Percentiles rank a stretch among this genome's conserved stretches.
These are phyloP conservation scores for Pseudoatta argentina DNA, from an alignment of 1,140 invertebrate genomes.

Conservation along the genomic window DNA sequence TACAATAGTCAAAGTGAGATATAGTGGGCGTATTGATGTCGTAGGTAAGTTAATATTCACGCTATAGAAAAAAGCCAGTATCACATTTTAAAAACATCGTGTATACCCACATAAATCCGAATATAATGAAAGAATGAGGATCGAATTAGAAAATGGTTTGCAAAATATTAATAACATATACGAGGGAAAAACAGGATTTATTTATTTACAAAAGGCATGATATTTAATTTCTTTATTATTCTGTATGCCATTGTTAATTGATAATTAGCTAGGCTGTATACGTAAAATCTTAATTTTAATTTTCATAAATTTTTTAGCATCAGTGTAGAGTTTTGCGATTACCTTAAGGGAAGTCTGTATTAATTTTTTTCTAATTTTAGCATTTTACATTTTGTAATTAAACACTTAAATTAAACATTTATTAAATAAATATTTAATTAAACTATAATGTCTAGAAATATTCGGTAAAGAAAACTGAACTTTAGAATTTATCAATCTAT, in stretches of 20 bases:
- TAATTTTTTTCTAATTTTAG: neutral
- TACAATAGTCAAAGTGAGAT: slow-evolving; percentile 24
- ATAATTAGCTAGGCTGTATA: neutral
- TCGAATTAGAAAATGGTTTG: neutral
- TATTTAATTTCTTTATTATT: slow-evolving; percentile 15
- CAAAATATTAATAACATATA: neutral
- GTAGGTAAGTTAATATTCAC: slow-evolving; percentile 46
- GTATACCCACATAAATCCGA: neutral
- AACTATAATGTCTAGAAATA: neutral
- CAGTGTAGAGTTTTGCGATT: neutral
- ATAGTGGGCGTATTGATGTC: slow-evolving; percentile 16
- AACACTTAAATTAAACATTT: neutral
- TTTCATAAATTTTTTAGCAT: neutral
- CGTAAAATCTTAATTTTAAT: neutral
- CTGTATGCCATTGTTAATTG: neutral
- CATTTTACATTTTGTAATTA: neutral
- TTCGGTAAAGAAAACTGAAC: neutral
- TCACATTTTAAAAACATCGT: slow-evolving; percentile 17
- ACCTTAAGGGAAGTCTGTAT: neutral
- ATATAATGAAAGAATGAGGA: slow-evolving; percentile 15
- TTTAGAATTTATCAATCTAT: neutral
- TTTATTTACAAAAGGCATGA: neutral
- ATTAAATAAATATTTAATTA: neutral
- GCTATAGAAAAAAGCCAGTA: slow-evolving; percentile 32
- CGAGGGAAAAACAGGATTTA: neutral